Evolutionary conservation across 1,140 invertebrate genomes (phyloP).

Genomic region (Gryon sp.): DNA sequence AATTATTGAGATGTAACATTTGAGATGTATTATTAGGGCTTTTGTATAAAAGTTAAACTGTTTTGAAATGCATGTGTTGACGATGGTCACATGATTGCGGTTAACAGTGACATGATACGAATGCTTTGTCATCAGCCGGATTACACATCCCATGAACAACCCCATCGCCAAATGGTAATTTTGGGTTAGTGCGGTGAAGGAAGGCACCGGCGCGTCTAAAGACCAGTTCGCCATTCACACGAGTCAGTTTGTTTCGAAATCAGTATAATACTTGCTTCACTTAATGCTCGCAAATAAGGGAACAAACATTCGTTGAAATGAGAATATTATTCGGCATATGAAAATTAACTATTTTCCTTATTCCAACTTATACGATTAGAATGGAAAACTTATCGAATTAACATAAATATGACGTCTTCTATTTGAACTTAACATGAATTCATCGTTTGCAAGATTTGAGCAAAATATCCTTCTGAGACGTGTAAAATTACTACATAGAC

Average conservation of each 20-base stretch:
- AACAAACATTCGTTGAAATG: constrained; percentile 52
- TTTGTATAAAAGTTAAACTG: constrained; percentile 67
- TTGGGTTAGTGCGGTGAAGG: constrained; percentile 28
- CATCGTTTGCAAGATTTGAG: too few relatives aligned
- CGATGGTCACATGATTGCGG: constrained; percentile 57
- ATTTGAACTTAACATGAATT: background rate
- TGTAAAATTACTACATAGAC: background rate
- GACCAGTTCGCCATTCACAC: constrained; percentile 40
- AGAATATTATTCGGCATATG: constrained; percentile 27
- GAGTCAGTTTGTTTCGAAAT: constrained; percentile 32
- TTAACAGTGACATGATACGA: constrained; percentile 41
- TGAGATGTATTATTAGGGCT: constrained; percentile 67
- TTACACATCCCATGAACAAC: constrained; percentile 46
- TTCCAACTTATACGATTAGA: constrained; percentile 2
- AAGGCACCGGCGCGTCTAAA: constrained; percentile 58
- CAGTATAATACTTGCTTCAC: constrained; percentile 51
- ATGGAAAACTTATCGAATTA: constrained; percentile 46
- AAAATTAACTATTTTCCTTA: constrained; percentile 31
- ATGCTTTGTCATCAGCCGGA: constrained; percentile 61
- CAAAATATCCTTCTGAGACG: constrained; percentile 7
- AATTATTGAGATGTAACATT: constrained; percentile 66
- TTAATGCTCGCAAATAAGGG: constrained; percentile 48
- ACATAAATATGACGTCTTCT: constrained; percentile 4
- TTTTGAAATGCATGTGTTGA: constrained; percentile 68
- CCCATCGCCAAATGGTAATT: constrained; percentile 61